Evolutionary conservation across 2,888 invertebrate genomes (phyloP).

Genomic region (Escarpia spicata): DNA sequence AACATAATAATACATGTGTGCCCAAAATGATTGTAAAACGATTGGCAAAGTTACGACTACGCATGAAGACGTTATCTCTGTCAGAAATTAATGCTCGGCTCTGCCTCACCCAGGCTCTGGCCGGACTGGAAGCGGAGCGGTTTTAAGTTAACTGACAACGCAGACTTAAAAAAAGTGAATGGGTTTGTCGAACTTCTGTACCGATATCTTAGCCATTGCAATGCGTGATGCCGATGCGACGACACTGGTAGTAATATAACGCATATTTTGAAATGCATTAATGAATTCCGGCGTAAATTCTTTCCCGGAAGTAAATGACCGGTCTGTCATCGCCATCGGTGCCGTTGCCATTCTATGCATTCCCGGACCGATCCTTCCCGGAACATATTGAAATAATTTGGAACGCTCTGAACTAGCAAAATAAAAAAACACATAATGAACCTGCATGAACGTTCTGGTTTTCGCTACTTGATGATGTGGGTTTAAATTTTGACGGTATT

Average conservation of each 20-base stretch:
- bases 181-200: neutral
- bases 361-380: neutral
- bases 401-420: neutral
- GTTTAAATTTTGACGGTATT: neutral
- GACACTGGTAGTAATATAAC: neutral
- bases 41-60: neutral
- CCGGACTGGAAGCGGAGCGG: neutral
- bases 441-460: neutral
- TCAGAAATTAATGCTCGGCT: neutral
- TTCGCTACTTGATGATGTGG: neutral
- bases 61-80: neutral
- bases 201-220: neutral
- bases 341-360: neutral
- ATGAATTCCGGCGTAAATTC: neutral
- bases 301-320: conserved; percentile 16
- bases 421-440: neutral
- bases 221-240: neutral
- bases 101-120: neutral
- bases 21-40: neutral
- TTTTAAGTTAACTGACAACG: neutral
- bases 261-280: neutral
- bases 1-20: neutral
- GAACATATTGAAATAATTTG: neutral
- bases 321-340: conserved; percentile 16
- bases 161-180: neutral